A percentile compares a stretch with the other conserved stretches of the same genome.
Conservation (phyloP, 2,888 invertebrate species). For the Pollenia angustigena region DNA sequence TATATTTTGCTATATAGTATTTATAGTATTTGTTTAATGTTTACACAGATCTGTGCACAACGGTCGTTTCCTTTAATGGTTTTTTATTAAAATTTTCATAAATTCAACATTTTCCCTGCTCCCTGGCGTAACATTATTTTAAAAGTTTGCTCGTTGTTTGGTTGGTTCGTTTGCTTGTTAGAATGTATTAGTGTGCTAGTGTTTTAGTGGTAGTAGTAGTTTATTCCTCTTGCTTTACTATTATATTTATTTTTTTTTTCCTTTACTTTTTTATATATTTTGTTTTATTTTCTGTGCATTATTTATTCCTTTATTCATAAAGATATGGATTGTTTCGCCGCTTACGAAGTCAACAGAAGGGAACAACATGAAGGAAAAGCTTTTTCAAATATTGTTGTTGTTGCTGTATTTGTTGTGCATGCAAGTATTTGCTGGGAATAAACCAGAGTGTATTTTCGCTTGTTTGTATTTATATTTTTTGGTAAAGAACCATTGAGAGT, state of each 20-base stretch:
- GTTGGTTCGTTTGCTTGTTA: not conserved
- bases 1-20: not conserved
- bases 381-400: not conserved
- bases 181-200: constrained; percentile 1
- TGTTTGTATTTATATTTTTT: constrained; percentile 23
- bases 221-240: too few relatives aligned
- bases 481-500: constrained; percentile 64
- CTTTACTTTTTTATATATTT: constrained; percentile 27
- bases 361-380: constrained; percentile 12
- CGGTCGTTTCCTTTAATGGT: constrained; percentile 68
- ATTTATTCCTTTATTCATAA: constrained; percentile 65
- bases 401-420: constrained; percentile 39
- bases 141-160: constrained; percentile 51
- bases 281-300: constrained; percentile 54
- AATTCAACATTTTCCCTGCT: constrained; percentile 63
- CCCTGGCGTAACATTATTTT: constrained; percentile 67
- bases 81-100: constrained; percentile 71
- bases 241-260: constrained; percentile 4
- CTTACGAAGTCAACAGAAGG: constrained; percentile 10
- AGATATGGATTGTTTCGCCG: constrained; percentile 25
- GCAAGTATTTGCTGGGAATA: constrained; percentile 57
- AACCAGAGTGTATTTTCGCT: constrained; percentile 20
- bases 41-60: constrained; percentile 11
- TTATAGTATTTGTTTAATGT: not conserved
- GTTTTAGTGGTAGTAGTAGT: not conserved